Conservation (phyloP, 92 coral and sea anemone genomes). For the Micromussa lordhowensis region DNA sequence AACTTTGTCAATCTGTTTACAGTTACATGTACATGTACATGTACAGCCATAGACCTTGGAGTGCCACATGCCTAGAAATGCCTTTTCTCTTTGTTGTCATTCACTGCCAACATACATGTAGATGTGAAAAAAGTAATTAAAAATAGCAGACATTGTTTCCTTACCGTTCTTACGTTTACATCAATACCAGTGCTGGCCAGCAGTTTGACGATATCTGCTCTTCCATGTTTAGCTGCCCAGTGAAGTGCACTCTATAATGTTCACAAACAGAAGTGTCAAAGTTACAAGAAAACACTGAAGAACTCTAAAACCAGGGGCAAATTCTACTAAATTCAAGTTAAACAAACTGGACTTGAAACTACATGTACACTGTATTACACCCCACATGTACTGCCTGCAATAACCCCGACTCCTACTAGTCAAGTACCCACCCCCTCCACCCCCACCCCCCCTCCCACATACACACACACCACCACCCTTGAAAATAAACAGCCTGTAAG, state of each 20-base stretch:
- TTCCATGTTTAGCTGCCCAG: constrained; percentile 98
- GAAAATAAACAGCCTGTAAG: no score
- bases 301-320: not conserved
- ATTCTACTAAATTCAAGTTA: no score
- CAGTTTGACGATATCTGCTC: constrained; percentile 71
- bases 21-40: no score
- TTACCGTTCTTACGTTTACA: constrained; percentile 81
- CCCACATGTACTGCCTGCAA: no score
- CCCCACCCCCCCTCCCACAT: no score
- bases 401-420: no score
- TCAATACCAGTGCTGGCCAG: constrained; percentile 84
- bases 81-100: no score
- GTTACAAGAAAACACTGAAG: not conserved
- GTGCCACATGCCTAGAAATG: no score
- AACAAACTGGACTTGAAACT: no score
- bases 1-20: not conserved
- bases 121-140: not conserved
- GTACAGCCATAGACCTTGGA: not conserved
- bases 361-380: no score
- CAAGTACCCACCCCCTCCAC: no score
- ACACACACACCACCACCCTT: no score
- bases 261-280: not conserved
- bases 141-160: not conserved
- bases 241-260: constrained; percentile 87
- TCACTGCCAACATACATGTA: not conserved